Evolutionary conservation across 1,140 invertebrate species (phyloP).

Genomic region (Sarcophaga bullata): DNA sequence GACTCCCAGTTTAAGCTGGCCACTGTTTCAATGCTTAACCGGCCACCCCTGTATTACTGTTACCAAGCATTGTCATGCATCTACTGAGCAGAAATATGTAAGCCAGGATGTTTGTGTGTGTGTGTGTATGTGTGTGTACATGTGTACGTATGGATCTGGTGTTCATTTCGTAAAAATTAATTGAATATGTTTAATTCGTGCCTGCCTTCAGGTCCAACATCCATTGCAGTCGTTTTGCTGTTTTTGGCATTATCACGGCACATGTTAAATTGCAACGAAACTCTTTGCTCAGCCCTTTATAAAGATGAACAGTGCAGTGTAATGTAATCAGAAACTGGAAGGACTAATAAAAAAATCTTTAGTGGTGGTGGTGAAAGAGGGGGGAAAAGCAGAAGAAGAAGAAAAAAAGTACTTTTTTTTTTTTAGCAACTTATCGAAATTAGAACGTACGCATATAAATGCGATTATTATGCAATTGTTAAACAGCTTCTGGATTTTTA

Average conservation of each 20-base stretch:
- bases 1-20: neutral
- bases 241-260: no score
- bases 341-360: no score
- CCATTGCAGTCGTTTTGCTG: neutral
- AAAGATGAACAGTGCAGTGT: no score
- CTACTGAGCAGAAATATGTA: neutral
- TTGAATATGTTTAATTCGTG: conserved; percentile 26
- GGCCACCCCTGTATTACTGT: no score
- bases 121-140: no score
- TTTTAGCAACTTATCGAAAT: neutral
- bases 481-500: conserved; percentile 20
- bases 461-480: neutral
- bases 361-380: no score
- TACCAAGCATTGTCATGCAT: neutral
- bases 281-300: no score
- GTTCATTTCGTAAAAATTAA: conserved; percentile 19
- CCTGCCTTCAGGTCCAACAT: neutral
- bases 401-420: neutral
- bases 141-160: neutral
- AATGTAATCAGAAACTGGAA: no score
- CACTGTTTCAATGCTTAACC: no score
- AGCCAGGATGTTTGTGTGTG: no score
- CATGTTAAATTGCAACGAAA: no score
- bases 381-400: neutral
- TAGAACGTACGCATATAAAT: neutral